Conservation (phyloP, 2,113 vertebrate species). For the Hymenochirus boettgeri region DNA sequence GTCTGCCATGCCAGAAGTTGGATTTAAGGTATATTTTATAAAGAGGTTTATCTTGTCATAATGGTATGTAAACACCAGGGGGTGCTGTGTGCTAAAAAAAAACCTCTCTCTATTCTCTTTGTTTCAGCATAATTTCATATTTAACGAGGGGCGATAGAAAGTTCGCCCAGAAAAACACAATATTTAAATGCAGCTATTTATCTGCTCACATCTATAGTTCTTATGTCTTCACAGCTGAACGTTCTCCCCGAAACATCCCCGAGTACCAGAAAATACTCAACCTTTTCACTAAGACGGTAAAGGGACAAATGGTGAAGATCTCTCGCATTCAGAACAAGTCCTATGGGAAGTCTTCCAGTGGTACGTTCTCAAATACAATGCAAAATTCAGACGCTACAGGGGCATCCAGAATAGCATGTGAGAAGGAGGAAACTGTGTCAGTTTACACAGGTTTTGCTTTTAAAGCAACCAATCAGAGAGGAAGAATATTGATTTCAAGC, state of each 20-base stretch:
- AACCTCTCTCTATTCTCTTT: not conserved
- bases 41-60: no score
- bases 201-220: slow-evolving; percentile 34
- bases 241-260: slow-evolving; percentile 42
- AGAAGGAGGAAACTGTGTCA: no score
- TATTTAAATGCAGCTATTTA: not conserved
- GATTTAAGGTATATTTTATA: slow-evolving; percentile 76
- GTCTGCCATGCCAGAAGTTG: slow-evolving; percentile 52
- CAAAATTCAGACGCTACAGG: no score
- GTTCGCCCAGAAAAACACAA: not conserved
- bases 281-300: slow-evolving; percentile 71
- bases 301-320: slow-evolving; percentile 63
- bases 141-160: no score
- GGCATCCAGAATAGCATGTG: not conserved
- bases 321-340: slow-evolving; percentile 72
- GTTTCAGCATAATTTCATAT: not conserved
- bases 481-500: no score
- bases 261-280: slow-evolving; percentile 57
- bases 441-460: no score
- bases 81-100: no score
- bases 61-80: no score
- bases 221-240: slow-evolving; percentile 58
- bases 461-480: no score
- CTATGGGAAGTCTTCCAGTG: slow-evolving; percentile 78
- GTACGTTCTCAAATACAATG: no score